phyloP scores from a whole-genome alignment of 2,888 invertebrate species.

The Luperina nickerlii region DNA sequence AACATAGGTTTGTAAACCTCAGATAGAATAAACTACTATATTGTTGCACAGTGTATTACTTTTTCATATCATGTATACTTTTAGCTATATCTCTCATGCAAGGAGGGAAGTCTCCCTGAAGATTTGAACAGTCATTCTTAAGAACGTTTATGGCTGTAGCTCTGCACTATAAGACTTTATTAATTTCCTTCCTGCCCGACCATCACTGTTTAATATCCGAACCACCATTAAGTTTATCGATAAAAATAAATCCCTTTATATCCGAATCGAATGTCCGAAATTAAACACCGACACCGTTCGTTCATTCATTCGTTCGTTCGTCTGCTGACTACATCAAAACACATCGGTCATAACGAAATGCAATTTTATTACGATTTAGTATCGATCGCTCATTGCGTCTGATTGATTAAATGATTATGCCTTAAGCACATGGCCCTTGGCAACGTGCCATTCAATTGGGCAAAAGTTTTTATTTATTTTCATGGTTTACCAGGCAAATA shows the following conservation, averaged over 20 bases:
- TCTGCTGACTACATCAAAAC: constrained; percentile 22
- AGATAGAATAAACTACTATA: neutral
- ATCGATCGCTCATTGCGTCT: constrained; percentile 62
- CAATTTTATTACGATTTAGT: constrained; percentile 65
- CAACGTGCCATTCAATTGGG: constrained; percentile 53
- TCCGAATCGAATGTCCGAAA: constrained; percentile 48
- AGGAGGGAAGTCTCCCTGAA: neutral
- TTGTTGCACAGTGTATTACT: neutral
- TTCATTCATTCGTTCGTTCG: constrained; percentile 24
- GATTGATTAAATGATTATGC: constrained; percentile 67
- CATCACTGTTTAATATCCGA: constrained; percentile 37
- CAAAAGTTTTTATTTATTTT: constrained; percentile 49
- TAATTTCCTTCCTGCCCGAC: constrained; percentile 40
- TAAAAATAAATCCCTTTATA: constrained; percentile 55
- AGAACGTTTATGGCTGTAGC: constrained; percentile 2
- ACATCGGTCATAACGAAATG: constrained; percentile 63
- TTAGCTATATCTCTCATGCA: neutral
- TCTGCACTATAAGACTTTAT: constrained; percentile 29
- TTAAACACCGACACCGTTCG: constrained; percentile 45
- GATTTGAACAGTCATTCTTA: neutral
- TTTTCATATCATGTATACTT: neutral
- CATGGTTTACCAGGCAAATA: neutral
- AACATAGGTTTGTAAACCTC: neutral
- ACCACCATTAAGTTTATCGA: constrained; percentile 48
- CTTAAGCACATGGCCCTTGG: constrained; percentile 61